phyloP scores from a whole-genome alignment of 2,113 vertebrate species.

The Catagonus wagneri region DNA sequence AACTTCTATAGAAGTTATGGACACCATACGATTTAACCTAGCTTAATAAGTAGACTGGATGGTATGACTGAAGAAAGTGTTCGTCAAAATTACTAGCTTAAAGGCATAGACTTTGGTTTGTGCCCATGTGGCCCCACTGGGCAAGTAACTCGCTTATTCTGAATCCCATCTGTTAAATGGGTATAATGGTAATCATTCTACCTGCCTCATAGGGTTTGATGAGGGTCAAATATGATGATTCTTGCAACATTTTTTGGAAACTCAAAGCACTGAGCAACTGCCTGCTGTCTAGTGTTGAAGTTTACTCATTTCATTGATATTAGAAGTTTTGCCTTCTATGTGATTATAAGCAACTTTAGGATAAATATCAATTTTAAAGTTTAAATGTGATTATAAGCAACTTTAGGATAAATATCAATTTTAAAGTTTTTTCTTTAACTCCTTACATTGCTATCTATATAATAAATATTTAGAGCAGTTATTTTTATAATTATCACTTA shows the following conservation, averaged over 20 bases:
- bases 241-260: background rate
- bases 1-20: background rate
- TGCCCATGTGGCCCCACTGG: background rate
- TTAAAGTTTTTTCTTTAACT: constrained; percentile 20
- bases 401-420: constrained; percentile 2
- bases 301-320: background rate
- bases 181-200: background rate
- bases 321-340: background rate
- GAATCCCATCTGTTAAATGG: background rate
- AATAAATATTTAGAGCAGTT: constrained; percentile 7
- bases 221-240: background rate
- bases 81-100: background rate
- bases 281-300: background rate
- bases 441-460: background rate
- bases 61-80: background rate
- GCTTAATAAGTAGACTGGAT: background rate
- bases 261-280: background rate
- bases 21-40: background rate
- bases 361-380: constrained; percentile 7
- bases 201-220: background rate
- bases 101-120: background rate
- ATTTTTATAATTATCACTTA: constrained; percentile 2
- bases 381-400: background rate
- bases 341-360: background rate
- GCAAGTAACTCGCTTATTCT: constrained; percentile 9